Conservation (phyloP, 1,140 invertebrate genomes). For the Philotrypesis tridentata region DNA sequence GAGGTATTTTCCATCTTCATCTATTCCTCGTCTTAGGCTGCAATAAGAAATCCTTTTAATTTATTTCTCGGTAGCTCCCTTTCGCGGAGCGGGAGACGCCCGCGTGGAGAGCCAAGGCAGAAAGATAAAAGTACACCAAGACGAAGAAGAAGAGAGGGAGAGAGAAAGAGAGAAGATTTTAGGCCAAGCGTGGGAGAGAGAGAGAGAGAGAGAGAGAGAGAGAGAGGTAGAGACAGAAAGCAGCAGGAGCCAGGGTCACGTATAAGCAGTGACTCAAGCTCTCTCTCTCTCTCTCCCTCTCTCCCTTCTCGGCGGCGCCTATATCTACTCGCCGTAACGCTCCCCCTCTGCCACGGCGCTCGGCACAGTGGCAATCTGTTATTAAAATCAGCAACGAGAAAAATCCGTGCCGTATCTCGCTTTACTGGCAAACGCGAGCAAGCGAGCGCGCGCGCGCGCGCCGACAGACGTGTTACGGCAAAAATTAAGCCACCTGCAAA, state of each 20-base stretch:
- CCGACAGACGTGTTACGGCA: conserved; percentile 70
- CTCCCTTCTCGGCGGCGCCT: not conserved
- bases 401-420: conserved; percentile 73
- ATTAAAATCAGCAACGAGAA: conserved; percentile 74
- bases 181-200: conserved; percentile 38
- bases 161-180: not conserved
- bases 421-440: conserved; percentile 44
- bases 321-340: conserved; percentile 19
- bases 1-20: conserved; percentile 38
- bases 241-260: conserved; percentile 65
- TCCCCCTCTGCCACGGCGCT: conserved; percentile 3
- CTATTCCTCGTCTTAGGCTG: conserved; percentile 27
- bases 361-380: conserved; percentile 69
- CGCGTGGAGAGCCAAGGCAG: conserved; percentile 34
- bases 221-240: conserved; percentile 43
- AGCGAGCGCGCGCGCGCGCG: conserved; percentile 44
- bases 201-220: conserved; percentile 37
- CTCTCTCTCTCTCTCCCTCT: no score
- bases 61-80: conserved; percentile 52
- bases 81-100: not conserved
- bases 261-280: conserved; percentile 70
- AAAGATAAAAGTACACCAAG: conserved; percentile 15
- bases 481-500: conserved; percentile 71
- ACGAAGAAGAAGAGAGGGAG: conserved; percentile 30
- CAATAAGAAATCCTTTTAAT: conserved; percentile 55